These are phyloP conservation scores for Daboia siamensis DNA, from an alignment of 2,113 vertebrate genomes.

Conservation along the genomic window DNA sequence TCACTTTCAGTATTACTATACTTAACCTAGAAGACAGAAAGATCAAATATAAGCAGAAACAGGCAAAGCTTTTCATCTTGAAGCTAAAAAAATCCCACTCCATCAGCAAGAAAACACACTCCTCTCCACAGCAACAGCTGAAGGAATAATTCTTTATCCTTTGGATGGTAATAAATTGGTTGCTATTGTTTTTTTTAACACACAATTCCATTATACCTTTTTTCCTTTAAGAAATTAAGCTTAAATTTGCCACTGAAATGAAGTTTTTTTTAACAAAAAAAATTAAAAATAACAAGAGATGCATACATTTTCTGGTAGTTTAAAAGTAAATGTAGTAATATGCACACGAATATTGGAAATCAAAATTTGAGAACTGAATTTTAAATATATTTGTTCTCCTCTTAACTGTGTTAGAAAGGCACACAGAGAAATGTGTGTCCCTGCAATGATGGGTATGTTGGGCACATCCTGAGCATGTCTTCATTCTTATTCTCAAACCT, in stretches of 20 bases:
- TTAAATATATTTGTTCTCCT: not conserved
- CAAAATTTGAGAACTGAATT: constrained; percentile 31
- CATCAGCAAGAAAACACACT: not conserved
- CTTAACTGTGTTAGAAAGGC: not conserved
- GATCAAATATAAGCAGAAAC: not conserved
- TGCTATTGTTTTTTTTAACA: not conserved
- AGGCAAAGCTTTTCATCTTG: not conserved
- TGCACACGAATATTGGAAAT: constrained; percentile 53
- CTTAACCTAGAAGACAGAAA: not conserved
- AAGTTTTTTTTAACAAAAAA: not conserved
- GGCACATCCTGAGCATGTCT: not conserved
- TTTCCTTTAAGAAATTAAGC: constrained; percentile 29
- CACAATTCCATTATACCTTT: not conserved
- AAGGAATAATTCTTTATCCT: constrained; percentile 13
- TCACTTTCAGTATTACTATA: not conserved
- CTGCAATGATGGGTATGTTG: not conserved
- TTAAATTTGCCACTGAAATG: constrained; percentile 29
- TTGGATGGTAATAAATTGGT: constrained; percentile 18
- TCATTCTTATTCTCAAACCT: not conserved
- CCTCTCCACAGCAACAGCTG: constrained; percentile 13
- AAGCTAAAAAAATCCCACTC: not conserved
- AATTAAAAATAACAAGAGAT: constrained; percentile 34
- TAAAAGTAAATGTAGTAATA: constrained; percentile 53
- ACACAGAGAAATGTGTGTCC: not conserved
- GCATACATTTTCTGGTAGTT: constrained; percentile 32